Percentiles rank a stretch among this genome's conserved stretches.
phyloP scores from a whole-genome alignment of 2,113 vertebrate genomes.

The Nesogale talazaci region DNA sequence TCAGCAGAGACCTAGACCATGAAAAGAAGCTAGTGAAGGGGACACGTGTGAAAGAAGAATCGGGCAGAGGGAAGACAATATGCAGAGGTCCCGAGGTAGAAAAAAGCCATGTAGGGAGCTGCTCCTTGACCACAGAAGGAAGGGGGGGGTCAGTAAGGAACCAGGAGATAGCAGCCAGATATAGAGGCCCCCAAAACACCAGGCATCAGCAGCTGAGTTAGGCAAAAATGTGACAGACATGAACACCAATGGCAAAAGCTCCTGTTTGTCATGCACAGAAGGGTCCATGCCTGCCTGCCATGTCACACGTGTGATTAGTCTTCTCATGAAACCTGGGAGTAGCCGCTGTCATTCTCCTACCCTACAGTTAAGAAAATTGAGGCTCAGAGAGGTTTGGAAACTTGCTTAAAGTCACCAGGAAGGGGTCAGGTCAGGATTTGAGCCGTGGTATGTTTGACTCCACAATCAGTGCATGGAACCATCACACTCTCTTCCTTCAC shows the following conservation, averaged over 20 bases:
- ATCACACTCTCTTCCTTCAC: no score
- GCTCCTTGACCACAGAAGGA: not conserved
- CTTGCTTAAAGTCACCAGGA: constrained; percentile 24
- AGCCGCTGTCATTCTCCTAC: not conserved
- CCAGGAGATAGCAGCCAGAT: not conserved
- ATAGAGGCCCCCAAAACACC: not conserved
- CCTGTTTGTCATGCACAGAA: not conserved
- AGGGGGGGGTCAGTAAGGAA: not conserved
- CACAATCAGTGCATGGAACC: not conserved
- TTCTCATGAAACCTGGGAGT: not conserved
- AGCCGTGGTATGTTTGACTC: not conserved
- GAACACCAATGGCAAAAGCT: constrained; percentile 35
- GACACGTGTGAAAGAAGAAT: not conserved
- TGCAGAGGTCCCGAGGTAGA: not conserved
- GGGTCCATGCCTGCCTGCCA: no score
- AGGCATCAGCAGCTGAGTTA: not conserved
- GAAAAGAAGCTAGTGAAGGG: constrained; percentile 1
- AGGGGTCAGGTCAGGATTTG: constrained; percentile 13
- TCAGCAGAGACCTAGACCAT: constrained; percentile 4
- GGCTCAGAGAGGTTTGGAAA: not conserved
- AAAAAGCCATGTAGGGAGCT: not conserved
- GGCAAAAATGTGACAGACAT: no score
- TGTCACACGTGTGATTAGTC: no score
- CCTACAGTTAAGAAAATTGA: not conserved
- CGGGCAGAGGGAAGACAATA: not conserved